Base-by-base conservation (phyloP, 2,888 invertebrate species). In the Dasysyrphus tricinctus region DNA sequence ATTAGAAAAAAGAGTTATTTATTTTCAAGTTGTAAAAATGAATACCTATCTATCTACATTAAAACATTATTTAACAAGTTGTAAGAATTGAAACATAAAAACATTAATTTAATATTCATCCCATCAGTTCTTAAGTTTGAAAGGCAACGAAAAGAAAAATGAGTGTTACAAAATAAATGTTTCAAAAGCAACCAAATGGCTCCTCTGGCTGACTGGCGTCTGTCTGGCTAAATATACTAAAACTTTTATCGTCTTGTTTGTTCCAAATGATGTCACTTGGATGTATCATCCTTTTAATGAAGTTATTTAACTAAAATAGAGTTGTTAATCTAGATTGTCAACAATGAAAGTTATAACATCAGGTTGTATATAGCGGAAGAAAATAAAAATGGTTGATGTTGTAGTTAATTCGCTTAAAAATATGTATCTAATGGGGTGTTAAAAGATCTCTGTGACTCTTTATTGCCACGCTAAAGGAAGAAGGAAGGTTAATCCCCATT, bases 181-280 rank as follows among this genome's bases (percentile, higher is more conserved):
- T 54, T 69, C 54, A 54, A 51, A 59, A 63, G 19, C 19, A 19
- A 24, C 16, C 24, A 54, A 49, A 63, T 78, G 12, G 32, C 32
- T 49, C 7, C 37, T 34, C 0, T 42, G 61, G 19, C 51, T 59
- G 70, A 19, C 54, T 63, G 78, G 78, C 78, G 78, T 14, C 78
- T 61, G 70, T 70, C 78, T 78, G 78, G 37, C 61, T 29, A 42
- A 42, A 32, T 19, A 63, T 54, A 70, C 29, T 78, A 70, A 70
- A 78, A 70, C 39, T 37, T 70, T 70, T 70, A 77, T 77, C 69
- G 77, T 59, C 69, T 57, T 77, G 69, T 77, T 77, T 77, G 49
- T 69, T 69, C 32, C 29, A 69, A 77, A 39, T 77, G 77, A 77
- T 59, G 59, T 77, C 77, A 69, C 49, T 77, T 59, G 37, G 29